Base-by-base conservation (phyloP, 2,888 invertebrate genomes). In the Mellilla xanthometata region DNA sequence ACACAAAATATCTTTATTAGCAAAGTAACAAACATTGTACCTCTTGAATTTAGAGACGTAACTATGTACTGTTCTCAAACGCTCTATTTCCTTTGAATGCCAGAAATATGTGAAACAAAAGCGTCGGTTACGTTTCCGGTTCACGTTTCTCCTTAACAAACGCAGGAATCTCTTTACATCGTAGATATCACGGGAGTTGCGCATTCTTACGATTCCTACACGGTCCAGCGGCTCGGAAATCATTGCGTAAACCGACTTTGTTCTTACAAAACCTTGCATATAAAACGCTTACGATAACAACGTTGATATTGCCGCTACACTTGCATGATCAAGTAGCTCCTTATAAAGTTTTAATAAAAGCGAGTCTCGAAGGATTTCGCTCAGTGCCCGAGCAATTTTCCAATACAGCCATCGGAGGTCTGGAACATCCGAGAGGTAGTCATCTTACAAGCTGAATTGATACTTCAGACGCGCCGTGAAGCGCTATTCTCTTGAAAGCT, bases 401-500 rank as follows among this genome's bases (percentile, higher is more conserved):
- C 81, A 79, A 85, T 81, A 86, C 80, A 85, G 76, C 81, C 75
- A 86, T 84, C 77, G 62, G 68, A 66, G 72, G 70, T 76, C 72
- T 73, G 68, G 62, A 70, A 70, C 68, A 80, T 75, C 72, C 73
- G 74, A 74, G 70, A 76, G 79, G 80, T 81, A 81, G 83, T 83
- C 39, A 39, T 45, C 75, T 85, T 82, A 86, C 86, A 85, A 84
- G 80, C 76, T 80, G 84, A 85, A 87, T 86, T 87, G 86, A 86
- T 87, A 85, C 86, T 88, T 86, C 82, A 88, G 86, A 86, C 86
- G 76, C 76, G 73, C 76, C 63, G 76, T 76, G 73, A 74, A 81
- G 76, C 79, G 81, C 80, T 81, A 81, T 86, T 86, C 83, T 85
- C 79, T 86, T 87, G 86, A 88, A 87, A 89, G 88, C 84, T 88